phyloP scores from a whole-genome alignment of 1,140 invertebrate species.

The Drosophila melanogaster region Release_6_plus_ISO1_MT NT_033779.5:2518501-2519000 shows the following conservation, averaged over 20 bases:
- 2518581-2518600: conserved; percentile 40
- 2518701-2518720: neutral
- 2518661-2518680: conserved; percentile 3
- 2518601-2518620: conserved; percentile 37
- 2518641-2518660: conserved; percentile 29
- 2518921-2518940: conserved; percentile 12
- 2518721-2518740: neutral
- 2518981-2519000: conserved; percentile 69
- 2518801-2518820: no score
- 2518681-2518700: neutral
- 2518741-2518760: neutral
- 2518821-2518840: no score
- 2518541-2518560: conserved; percentile 32
- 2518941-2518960: conserved; percentile 15
- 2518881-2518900: neutral
- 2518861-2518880: neutral
- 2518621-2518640: conserved; percentile 19
- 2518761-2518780: neutral
- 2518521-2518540: conserved; percentile 75
- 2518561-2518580: conserved; percentile 55
- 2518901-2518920: conserved; percentile 20
- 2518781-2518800: neutral
- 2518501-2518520: conserved; percentile 79
- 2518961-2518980: conserved; percentile 28
- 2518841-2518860: no score